Base-by-base conservation (phyloP, 2,797 vertebrate genomes). In the Darevskia mixta region DNA sequence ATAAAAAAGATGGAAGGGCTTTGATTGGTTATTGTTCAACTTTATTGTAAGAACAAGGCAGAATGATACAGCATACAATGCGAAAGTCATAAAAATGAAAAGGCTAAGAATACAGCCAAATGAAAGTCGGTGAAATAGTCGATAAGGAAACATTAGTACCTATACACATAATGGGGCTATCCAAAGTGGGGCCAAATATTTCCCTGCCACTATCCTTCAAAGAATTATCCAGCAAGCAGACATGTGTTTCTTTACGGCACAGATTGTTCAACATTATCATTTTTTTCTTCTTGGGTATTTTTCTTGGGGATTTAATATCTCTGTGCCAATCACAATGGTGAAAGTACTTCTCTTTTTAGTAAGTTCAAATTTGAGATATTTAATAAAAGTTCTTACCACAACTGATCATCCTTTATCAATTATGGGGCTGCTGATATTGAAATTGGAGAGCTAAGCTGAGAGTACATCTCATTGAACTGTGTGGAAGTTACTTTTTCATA, bases 31-130 rank as follows among this genome's bases (percentile, higher is more conserved):
- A n/a, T 23, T 87, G 79, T 81, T 71, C 86, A 86, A 72, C 49
- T 73, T 87, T 69, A 79, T 71, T 84, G 15, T 79, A 79, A 71
- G 45, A 86, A 55, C 64, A 86, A 35, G 77, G 23, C 7, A 67
- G 43, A 86, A 17, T 61, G 64, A 66, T 69, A 43, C 61, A 45
- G 66, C 41, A 69, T 41, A 25, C 27, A 72, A 87, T 32, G 25
- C 10, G 18, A 32, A 72, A 77, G 58, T 67, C 41, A 25, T 20
- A 45, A 76, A 72, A 73, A 64, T 73, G 29, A 49, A 49, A 67
- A 66, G n/a, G 23, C 32, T 76, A 67, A 67, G 32, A 35, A 5
- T 64, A 45, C n/a, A 77, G 8, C 55, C 67, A 80, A 27, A 64
- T 61, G 25, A 38, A 79, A 58, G 5, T 58, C 17, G 27, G 8